These are phyloP conservation scores for Agapornis canus DNA, from an alignment of 2,797 vertebrate species.

Conservation along the genomic window DNA sequence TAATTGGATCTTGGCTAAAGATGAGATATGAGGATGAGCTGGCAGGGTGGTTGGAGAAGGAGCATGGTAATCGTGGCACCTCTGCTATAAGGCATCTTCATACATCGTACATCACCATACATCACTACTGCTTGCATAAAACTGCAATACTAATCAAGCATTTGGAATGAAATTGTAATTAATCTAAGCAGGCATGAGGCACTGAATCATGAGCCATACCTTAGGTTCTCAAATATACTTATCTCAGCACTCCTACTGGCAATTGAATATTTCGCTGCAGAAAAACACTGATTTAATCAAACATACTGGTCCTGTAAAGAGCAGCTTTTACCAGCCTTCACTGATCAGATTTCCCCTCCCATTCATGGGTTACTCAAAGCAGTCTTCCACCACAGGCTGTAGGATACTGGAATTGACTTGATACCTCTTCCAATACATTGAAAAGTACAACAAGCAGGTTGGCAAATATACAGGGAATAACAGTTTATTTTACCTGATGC, in stretches of 20 bases:
- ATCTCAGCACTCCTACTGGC: neutral
- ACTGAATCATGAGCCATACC: neutral
- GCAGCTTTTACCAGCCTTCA: neutral
- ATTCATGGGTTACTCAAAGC: neutral
- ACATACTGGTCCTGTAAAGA: neutral
- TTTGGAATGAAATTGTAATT: slow-evolving; percentile 10
- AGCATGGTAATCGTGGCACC: neutral
- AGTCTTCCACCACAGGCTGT: neutral
- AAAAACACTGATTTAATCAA: neutral
- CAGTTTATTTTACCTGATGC: slow-evolving; percentile 6
- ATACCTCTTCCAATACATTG: neutral
- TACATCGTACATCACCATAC: neutral
- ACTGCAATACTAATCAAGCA: neutral
- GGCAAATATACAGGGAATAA: neutral
- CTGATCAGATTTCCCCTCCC: neutral
- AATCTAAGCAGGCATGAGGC: neutral
- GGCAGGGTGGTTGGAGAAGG: neutral
- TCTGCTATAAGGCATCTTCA: neutral
- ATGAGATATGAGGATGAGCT: neutral
- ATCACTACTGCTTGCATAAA: neutral
- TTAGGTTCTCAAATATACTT: neutral
- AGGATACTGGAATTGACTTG: slow-evolving; percentile 20
- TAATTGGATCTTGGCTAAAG: neutral
- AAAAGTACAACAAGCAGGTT: neutral
- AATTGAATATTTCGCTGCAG: neutral